Conservation (phyloP, 2,113 vertebrate species). For the human region GRCh38 chrX:111801001-111801500, state of each 20-base stretch:
- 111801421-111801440: not conserved
- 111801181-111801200: not conserved
- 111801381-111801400: not conserved
- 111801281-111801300: not conserved
- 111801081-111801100: not conserved
- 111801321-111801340: not conserved
- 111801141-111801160: not conserved
- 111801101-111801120: no score
- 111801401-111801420: not conserved
- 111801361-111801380: not conserved
- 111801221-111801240: no score
- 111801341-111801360: not conserved
- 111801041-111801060: not conserved
- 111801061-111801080: not conserved
- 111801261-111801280: no score
- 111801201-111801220: no score
- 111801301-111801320: not conserved
- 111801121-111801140: no score
- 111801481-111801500: not conserved
- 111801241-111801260: no score
- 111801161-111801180: not conserved
- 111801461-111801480: not conserved
- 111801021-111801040: not conserved
- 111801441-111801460: not conserved
- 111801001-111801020: no score